Evolutionary conservation across 2,113 vertebrate species (phyloP), one percentile per base, ranked within the genome.

Genomic region (Danio rerio): DNA sequence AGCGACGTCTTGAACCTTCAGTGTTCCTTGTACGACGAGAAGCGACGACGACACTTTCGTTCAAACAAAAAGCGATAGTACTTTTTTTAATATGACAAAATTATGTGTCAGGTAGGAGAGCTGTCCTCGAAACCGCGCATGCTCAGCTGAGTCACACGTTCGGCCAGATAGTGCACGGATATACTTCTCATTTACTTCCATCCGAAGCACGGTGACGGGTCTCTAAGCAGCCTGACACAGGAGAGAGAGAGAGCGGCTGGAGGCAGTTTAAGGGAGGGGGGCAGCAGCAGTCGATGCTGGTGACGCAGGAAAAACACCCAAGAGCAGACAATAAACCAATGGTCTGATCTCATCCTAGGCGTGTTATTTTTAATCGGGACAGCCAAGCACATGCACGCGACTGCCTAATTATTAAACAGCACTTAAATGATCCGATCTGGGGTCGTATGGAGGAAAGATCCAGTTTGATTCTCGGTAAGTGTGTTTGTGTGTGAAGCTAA

Each of bases 221-320:
- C 62, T 79, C 77, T 66, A 55, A 78, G 62, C 77, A 79, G 77
- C 62, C 79, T 66, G 84, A 84, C 77, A 84, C 85, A 89, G 91
- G 90, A 92, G 88, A 86, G 91, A 91, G 89, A 91, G 89, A 86
- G 90, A 90, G 87, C 87, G 90, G 86, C 90, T 87, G 85, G 89
- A 89, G 91, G 86, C 88, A 87, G 88, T 90, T 89, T 83, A 88
- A 90, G 82, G 92, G 72, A 89, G 91, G 82, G 92, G 77, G 68
- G 81, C 63, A 80, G 81, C 84, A 76, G 78, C 90, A 90, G 92
- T 89, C 88, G 91, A 89, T 88, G 93, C 89, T 86, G 92, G 95
- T 96, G 95, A 96, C 95, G 95, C 95, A 96, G 95, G 94, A 95
- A 94, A 95, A 94, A 94, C 94, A 95, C 93, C 94, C 94, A 91